Conservation (phyloP, 2,888 invertebrate species). For the Phalera bucephala region DNA sequence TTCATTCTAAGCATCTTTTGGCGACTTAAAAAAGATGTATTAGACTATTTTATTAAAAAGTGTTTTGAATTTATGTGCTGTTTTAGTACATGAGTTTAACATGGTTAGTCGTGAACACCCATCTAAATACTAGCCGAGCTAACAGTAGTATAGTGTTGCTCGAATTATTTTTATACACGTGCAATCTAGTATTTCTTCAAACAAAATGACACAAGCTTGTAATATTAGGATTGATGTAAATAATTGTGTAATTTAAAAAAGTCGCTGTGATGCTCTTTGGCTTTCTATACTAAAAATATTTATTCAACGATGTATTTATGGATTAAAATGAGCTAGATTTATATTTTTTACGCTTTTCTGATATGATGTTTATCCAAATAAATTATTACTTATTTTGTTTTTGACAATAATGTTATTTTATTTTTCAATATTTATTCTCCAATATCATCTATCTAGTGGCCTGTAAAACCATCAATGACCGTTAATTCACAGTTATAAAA, state of each 20-base stretch:
- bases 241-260: conserved; percentile 32
- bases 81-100: neutral
- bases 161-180: neutral
- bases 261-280: conserved; percentile 43
- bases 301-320: conserved; percentile 23
- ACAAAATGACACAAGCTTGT: conserved; percentile 2
- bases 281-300: conserved; percentile 31
- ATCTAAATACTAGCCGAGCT: neutral
- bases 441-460: no score
- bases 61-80: neutral
- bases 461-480: no score
- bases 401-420: conserved; percentile 29
- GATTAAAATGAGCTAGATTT: conserved; percentile 39
- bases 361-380: conserved; percentile 53
- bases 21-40: conserved; percentile 17
- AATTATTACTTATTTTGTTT: conserved; percentile 55
- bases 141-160: neutral
- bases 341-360: conserved; percentile 52
- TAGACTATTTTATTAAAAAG: conserved; percentile 3
- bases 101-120: neutral
- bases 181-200: neutral
- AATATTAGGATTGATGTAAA: conserved; percentile 36
- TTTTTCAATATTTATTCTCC: no score
- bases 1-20: conserved; percentile 4
- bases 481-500: no score